Base-by-base conservation (phyloP, 2,113 vertebrate genomes). In the Pogonocichla stellata region DNA sequence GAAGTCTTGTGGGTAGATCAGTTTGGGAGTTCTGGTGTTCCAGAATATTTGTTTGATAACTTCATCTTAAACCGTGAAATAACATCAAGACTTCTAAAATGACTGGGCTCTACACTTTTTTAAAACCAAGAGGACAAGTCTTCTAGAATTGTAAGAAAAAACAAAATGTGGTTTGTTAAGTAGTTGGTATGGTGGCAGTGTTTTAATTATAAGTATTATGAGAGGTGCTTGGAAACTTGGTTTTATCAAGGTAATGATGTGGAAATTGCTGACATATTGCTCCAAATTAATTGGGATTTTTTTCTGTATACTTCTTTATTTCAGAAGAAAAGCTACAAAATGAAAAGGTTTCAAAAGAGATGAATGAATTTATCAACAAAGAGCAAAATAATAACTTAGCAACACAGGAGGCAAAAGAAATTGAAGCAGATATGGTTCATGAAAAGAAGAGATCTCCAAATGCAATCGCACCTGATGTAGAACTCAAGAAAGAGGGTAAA, bases 391-490 rank as follows among this genome's bases (percentile, higher is more conserved):
- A 97, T 91, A 98, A 97, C 96, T 98, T 95, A 75, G 97, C 98
- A 90, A 98, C 98, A 84, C 98, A 98, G 97, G 99, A 99, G 98
- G 97, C 98, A 82, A 99, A 98, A 96, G 99, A 99, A 96, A 98
- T 97, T 71, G 99, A 99, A 87, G 97, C 97, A 86, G 99, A 99
- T 97, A 81, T 96, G 95, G 94, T 98, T 93, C 97, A 97, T 96
- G 99, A 99, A 96, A 99, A 99, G 97, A 99, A 99, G 98, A 99
- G 98, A 97, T 98, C 98, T 92, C 98, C 99, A 93, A 98, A 98
- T 94, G 98, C 99, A 96, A 96, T 97, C 3, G 94, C 98, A 19
- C 98, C 98, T 80, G 92, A 95, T 64, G 92, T 86, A 97, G 99
- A 99, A 97, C 97, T 97, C 56, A 99, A 98, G 97, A 98, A 98